Percentiles rank a stretch among this genome's conserved stretches.
phyloP scores from a whole-genome alignment of 92 coral and sea anemone species.

The Virgularia gustaviana region DNA sequence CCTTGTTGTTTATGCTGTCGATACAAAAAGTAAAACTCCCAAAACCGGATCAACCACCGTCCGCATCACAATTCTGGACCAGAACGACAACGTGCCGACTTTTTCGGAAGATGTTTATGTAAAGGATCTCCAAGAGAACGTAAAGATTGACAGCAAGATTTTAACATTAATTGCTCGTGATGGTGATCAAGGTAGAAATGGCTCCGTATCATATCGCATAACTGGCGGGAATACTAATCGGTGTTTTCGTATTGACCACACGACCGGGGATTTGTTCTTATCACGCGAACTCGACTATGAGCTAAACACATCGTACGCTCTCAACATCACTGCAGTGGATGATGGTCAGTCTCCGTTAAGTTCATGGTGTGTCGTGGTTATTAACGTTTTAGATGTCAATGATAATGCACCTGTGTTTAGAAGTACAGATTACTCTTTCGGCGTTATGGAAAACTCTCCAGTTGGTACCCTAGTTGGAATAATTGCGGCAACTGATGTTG shows the following conservation, averaged over 20 bases:
- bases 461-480: slow-evolving; percentile 66
- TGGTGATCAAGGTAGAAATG: slow-evolving; percentile 55
- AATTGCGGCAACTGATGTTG: slow-evolving; percentile 66
- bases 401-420: slow-evolving; percentile 71
- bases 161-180: slow-evolving; percentile 62
- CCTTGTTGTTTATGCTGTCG: slow-evolving; percentile 77
- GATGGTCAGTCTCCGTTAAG: slow-evolving; percentile 56
- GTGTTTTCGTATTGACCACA: slow-evolving; percentile 56
- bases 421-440: slow-evolving; percentile 59
- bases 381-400: slow-evolving; percentile 62
- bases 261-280: slow-evolving; percentile 59
- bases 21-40: slow-evolving; percentile 54
- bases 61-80: slow-evolving; percentile 53
- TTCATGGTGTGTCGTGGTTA: slow-evolving; percentile 66
- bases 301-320: slow-evolving; percentile 38
- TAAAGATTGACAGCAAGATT: slow-evolving; percentile 49
- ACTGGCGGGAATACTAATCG: slow-evolving; percentile 57
- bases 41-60: slow-evolving; percentile 56
- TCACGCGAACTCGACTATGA: slow-evolving; percentile 55
- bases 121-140: slow-evolving; percentile 51
- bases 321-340: slow-evolving; percentile 76
- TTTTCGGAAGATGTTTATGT: slow-evolving; percentile 52
- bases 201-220: slow-evolving; percentile 49
- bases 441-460: slow-evolving; percentile 59
- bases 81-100: slow-evolving; percentile 78